Conservation (phyloP, 2,113 vertebrate species). For the Phaethon lepturus region DNA sequence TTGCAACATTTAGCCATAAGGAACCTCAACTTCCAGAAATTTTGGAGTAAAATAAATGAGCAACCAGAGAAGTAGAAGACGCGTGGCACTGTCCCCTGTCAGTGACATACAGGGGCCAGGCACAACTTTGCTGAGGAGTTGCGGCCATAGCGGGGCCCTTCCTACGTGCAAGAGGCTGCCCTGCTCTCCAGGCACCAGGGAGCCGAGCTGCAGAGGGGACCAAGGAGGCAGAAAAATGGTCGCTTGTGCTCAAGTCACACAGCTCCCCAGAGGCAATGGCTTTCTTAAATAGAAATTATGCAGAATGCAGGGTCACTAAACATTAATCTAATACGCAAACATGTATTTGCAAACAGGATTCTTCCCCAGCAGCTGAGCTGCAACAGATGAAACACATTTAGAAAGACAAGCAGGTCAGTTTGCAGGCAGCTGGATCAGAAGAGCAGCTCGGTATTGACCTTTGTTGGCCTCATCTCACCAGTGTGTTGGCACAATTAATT, state of each 20-base stretch:
- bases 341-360: neutral
- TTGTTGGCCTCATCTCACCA: neutral
- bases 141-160: accelerated
- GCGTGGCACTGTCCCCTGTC: neutral
- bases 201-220: neutral
- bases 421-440: neutral
- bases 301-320: neutral
- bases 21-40: neutral
- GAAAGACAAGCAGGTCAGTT: neutral
- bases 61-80: neutral
- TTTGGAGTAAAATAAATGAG: neutral
- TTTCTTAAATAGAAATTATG: neutral
- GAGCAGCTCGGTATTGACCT: accelerated
- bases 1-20: neutral
- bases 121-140: neutral
- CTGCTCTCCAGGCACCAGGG: accelerated
- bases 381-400: neutral
- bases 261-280: neutral
- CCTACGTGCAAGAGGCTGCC: neutral
- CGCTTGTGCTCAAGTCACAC: neutral
- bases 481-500: neutral
- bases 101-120: neutral
- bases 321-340: neutral
- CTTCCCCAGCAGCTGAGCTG: neutral
- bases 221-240: neutral